Percentiles rank a stretch among this genome's conserved stretches.
Conservation (phyloP, 2,113 vertebrate species). For the Semnornis frantzii region DNA sequence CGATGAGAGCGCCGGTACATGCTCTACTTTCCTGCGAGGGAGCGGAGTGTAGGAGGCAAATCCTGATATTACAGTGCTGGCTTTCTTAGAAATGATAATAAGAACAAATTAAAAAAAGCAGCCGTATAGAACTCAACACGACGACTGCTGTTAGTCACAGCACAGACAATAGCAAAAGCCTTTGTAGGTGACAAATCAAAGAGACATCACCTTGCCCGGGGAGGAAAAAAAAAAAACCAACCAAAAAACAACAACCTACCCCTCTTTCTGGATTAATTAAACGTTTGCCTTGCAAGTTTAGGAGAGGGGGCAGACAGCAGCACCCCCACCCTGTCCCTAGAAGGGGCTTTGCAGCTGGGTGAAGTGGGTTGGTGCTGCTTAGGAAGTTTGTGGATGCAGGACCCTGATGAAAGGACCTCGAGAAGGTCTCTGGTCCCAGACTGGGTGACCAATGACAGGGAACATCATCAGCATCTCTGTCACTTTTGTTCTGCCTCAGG, state of each 20-base stretch:
- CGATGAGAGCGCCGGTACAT: neutral
- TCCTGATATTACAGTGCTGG: neutral
- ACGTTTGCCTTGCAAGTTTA: rapidly evolving
- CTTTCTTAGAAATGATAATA: slow-evolving; percentile 43
- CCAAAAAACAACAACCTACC: neutral
- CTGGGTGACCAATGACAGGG: rapidly evolving
- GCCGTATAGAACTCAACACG: neutral
- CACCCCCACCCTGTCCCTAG: neutral
- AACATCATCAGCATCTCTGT: rapidly evolving
- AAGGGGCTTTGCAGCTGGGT: rapidly evolving
- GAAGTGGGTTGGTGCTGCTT: rapidly evolving
- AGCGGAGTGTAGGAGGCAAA: slow-evolving; percentile 45
- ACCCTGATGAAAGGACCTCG: rapidly evolving
- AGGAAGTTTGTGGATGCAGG: rapidly evolving
- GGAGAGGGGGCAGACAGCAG: neutral
- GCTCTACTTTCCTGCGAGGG: slow-evolving; percentile 9
- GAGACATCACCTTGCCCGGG: neutral
- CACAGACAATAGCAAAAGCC: neutral
- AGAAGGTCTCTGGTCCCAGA: neutral
- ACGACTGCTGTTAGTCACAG: neutral
- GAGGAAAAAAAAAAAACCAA: neutral
- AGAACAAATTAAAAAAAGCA: slow-evolving; percentile 38
- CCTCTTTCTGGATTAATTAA: neutral
- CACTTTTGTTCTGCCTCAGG: rapidly evolving
- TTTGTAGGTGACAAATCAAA: neutral